Evolutionary conservation across 2,888 invertebrate genomes (phyloP).

Genomic region (Stenolophus ochropezus): DNA sequence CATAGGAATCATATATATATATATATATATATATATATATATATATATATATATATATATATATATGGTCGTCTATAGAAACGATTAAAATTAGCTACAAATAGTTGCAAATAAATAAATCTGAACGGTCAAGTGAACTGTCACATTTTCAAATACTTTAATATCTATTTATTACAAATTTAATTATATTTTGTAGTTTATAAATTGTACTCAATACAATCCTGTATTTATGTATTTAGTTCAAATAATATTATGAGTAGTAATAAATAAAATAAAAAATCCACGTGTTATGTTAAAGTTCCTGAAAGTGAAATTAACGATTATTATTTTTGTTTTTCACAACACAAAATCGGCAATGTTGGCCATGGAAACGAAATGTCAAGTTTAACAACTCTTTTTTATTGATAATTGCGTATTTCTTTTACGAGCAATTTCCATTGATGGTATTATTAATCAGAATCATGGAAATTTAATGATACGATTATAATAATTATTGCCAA

Average conservation of each 20-base stretch:
- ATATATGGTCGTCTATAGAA: too few species aligned
- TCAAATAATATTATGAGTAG: background rate
- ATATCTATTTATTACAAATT: too few species aligned
- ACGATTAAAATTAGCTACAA: too few species aligned
- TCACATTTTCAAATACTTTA: too few species aligned
- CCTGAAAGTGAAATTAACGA: background rate
- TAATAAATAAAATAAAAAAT: background rate
- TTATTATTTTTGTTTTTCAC: background rate
- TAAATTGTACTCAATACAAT: background rate
- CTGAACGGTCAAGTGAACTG: too few species aligned
- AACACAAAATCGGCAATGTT: background rate
- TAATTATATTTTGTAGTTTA: background rate
- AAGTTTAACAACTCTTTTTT: background rate
- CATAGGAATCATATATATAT: too few species aligned
- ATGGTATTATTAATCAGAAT: background rate
- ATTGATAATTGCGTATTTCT: background rate
- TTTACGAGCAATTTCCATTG: background rate
- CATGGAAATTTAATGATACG: background rate
- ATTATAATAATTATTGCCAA: background rate
- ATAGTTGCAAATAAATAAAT: too few species aligned
- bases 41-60: too few species aligned
- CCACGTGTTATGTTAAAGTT: background rate
- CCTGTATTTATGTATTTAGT: too few species aligned
- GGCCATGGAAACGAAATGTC: background rate
- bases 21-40: too few species aligned